Evolutionary conservation across 2,797 vertebrate species (phyloP).

Genomic region (Rhadinocentrus ornatus): DNA sequence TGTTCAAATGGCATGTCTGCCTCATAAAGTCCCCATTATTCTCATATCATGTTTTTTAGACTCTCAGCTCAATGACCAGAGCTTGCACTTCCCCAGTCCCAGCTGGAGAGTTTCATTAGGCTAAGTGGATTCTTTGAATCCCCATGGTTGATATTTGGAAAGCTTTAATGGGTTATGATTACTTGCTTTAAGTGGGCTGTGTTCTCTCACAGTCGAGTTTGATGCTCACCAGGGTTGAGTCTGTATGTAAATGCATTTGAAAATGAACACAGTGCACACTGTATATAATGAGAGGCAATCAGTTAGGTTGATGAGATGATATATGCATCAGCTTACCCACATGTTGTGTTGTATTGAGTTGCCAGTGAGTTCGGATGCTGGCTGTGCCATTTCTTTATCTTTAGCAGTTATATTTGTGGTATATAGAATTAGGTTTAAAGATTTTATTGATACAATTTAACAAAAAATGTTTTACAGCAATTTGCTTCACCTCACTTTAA

Average conservation of each 20-base stretch:
- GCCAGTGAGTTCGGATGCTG: constrained; percentile 1
- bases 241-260: constrained; percentile 7
- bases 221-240: constrained; percentile 19
- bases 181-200: constrained; percentile 44
- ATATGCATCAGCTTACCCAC: background rate
- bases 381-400: background rate
- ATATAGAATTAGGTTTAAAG: background rate
- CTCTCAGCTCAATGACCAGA: constrained; percentile 47
- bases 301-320: background rate
- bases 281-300: constrained; percentile 1
- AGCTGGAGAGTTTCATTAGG: constrained; percentile 72
- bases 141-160: constrained; percentile 68
- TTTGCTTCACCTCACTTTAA: too few relatives aligned
- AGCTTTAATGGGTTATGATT: constrained; percentile 64
- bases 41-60: constrained; percentile 58
- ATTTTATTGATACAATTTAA: background rate
- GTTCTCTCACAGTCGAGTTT: constrained; percentile 34
- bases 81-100: constrained; percentile 51
- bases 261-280: background rate
- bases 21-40: constrained; percentile 71
- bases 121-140: constrained; percentile 74
- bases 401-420: background rate
- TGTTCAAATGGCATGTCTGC: constrained; percentile 62
- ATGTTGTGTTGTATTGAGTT: constrained; percentile 1
- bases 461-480: background rate